Evolutionary conservation across 23 tunicate genomes (phyloP).

Genomic region (Corella eumyota): DNA sequence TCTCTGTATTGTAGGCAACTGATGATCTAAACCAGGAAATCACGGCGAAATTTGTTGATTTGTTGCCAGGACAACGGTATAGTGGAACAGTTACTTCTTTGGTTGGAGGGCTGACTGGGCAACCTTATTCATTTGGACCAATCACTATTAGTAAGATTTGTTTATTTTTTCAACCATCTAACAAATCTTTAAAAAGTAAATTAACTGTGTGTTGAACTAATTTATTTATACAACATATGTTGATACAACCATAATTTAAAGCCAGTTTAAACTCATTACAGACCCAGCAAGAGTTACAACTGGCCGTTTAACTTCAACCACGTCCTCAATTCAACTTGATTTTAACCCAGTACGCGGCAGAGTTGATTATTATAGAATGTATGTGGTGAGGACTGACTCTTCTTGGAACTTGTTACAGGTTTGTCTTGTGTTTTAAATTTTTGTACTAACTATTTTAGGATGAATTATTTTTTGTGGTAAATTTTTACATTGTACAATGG

Average conservation of each 20-base stretch:
- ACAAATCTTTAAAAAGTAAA: not conserved
- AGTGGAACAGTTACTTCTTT: conserved; percentile 19
- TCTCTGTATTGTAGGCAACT: not conserved
- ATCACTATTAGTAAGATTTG: conserved; percentile 7
- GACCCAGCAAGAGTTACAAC: conserved; percentile 17
- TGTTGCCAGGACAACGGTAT: conserved; percentile 14
- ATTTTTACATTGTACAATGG: too few species aligned
- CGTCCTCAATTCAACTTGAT: conserved; percentile 2
- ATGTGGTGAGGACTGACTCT: conserved; percentile 2
- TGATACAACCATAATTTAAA: too few species aligned
- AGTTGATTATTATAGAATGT: conserved; percentile 26
- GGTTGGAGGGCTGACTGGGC: conserved; percentile 5
- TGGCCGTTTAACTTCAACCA: not conserved
- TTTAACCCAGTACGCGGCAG: conserved; percentile 18
- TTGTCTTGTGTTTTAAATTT: not conserved
- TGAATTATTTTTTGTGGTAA: not conserved
- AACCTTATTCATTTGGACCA: conserved; percentile 18
- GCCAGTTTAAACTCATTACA: too few species aligned
- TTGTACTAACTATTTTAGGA: too few species aligned
- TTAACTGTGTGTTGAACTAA: not conserved
- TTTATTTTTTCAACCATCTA: not conserved
- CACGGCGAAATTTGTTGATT: not conserved
- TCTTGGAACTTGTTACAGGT: conserved; percentile 7
- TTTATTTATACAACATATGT: not conserved
- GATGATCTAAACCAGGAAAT: conserved; percentile 2